Base-by-base conservation (phyloP, 1,140 invertebrate genomes). In the Brachionus paranguensis region DNA sequence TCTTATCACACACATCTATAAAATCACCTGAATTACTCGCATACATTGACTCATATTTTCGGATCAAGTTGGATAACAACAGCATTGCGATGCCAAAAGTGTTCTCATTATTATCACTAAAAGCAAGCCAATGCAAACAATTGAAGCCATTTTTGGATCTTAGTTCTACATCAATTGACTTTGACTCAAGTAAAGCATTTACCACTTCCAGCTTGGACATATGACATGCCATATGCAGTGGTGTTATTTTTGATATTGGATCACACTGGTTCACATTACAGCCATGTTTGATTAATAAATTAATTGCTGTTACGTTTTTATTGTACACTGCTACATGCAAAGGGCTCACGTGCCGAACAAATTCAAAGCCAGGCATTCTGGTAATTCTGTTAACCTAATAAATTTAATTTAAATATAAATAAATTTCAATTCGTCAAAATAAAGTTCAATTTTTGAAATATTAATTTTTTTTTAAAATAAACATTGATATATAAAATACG, bases 41-140 rank as follows among this genome's bases (percentile, higher is more conserved):
- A 64, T 81, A 64, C 37, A 81, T 81, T 12, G 64, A 81, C 12
- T 81, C 78, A 47, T 64, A 68, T 60, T 68, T 60, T 81, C 37
- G 53, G 6, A 81, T 60, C n/a, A 81, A 27, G 11, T 60, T 43
- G 3, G 78, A 41, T 1, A 81, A 47, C 2, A 81, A 24, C 12
- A 81, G 20, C 78, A 64, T 68, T 12, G 41, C n/a, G 11, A 68
- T 65, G 10, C 72, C 72, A 27, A 76, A 76, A 1, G 37, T 45
- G 10, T 64, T 60, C 14, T 81, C 78, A 29, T 81, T 55, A 43
- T 81, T 81, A 7, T 68, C 64, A 47, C 78, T 81, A 12, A 65
- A 64, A 47, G 53, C 33, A 20, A 81, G 43, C 50, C 53, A 81
- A 68, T 81, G 78, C 20, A 81, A 68, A 60, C 78, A 81, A 65